phyloP scores from a whole-genome alignment of 1,140 invertebrate species.

The Acromyrmex heyeri region DNA sequence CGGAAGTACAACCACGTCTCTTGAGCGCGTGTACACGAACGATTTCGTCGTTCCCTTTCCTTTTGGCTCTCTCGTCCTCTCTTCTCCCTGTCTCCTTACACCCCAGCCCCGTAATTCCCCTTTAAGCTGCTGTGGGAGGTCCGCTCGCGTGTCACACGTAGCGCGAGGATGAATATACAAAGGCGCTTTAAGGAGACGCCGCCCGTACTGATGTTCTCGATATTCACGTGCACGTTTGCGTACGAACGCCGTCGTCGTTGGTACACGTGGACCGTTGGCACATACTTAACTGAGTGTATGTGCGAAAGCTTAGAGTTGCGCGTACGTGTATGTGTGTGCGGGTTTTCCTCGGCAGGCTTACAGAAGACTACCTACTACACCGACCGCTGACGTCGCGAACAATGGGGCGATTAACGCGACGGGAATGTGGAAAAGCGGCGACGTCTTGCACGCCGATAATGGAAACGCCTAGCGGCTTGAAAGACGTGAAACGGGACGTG shows the following conservation, averaged over 20 bases:
- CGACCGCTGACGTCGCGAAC: constrained; percentile 69
- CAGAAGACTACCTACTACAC: constrained; percentile 65
- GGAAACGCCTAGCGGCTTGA: constrained; percentile 59
- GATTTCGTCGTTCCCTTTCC: constrained; percentile 40
- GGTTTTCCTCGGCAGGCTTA: constrained; percentile 67
- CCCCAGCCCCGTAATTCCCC: constrained; percentile 64
- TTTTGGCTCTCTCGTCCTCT: constrained; percentile 19
- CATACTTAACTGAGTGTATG: constrained; percentile 38
- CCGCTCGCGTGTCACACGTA: constrained; percentile 75
- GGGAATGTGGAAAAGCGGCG: constrained; percentile 67
- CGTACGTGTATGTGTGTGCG: constrained; percentile 51
- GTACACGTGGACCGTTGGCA: constrained; percentile 26
- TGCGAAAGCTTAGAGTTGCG: constrained; percentile 58
- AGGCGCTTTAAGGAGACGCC: constrained; percentile 73
- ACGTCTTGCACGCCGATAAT: constrained; percentile 67
- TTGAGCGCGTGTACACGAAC: constrained; percentile 32
- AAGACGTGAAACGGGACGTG: constrained; percentile 47
- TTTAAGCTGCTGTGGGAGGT: constrained; percentile 76
- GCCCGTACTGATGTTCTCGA: constrained; percentile 58
- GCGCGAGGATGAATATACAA: constrained; percentile 66
- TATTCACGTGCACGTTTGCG: constrained; percentile 53
- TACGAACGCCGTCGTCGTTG: constrained; percentile 20
- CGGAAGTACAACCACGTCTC: constrained; percentile 48
- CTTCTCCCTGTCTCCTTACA: background rate
- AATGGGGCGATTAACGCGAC: constrained; percentile 78